Conservation (phyloP, 2,888 invertebrate species). For the Amblyteles armatorius region DNA sequence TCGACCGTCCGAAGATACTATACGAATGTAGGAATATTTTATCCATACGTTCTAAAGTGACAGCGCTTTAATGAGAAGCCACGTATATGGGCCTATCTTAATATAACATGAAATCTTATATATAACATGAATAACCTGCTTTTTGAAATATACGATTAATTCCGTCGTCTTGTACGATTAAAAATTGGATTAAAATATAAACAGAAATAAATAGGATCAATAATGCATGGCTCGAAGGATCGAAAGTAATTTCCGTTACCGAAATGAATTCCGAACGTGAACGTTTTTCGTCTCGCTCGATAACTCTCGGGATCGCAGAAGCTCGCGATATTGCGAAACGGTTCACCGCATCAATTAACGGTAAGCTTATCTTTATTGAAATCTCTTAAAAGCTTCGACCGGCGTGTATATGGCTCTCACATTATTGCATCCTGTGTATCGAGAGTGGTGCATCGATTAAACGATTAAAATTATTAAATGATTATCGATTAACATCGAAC, state of each 20-base stretch:
- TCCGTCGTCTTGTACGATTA: background rate
- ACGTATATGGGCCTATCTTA: too few relatives aligned
- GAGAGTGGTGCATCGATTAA: constrained; percentile 33
- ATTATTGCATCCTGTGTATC: background rate
- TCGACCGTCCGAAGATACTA: too few relatives aligned
- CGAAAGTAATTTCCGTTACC: background rate
- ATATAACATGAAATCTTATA: too few relatives aligned
- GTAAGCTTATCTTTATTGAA: constrained; percentile 18
- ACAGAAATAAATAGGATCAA: background rate
- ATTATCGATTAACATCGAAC: constrained; percentile 46
- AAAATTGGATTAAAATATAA: background rate
- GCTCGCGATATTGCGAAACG: constrained; percentile 2
- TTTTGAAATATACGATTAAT: too few relatives aligned
- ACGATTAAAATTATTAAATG: constrained; percentile 26
- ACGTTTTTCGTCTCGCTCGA: background rate
- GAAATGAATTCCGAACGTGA: background rate
- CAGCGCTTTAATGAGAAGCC: too few relatives aligned
- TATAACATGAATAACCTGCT: too few relatives aligned
- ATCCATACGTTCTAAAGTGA: too few relatives aligned
- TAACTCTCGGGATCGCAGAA: background rate
- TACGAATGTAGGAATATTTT: too few relatives aligned
- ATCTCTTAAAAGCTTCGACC: background rate
- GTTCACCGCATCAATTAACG: constrained; percentile 19
- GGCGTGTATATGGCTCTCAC: background rate
- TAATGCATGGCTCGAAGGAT: background rate